Conservation (phyloP, 2,888 invertebrate genomes). For the Eucera pruinosa region DNA sequence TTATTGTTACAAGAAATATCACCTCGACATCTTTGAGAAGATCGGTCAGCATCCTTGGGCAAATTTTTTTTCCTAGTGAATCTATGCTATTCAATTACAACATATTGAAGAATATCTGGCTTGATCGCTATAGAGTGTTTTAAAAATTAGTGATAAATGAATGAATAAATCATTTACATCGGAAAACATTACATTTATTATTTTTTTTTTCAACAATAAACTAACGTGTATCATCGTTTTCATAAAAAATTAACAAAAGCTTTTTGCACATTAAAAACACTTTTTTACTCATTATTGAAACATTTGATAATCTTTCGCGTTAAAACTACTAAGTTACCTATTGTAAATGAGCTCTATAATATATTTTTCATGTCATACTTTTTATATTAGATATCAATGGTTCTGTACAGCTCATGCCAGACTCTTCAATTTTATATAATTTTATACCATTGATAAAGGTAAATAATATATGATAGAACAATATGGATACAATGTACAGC, state of each 20-base stretch:
- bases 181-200: conserved; percentile 54
- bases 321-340: conserved; percentile 40
- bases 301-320: conserved; percentile 33
- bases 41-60: conserved; percentile 61
- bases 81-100: conserved; percentile 64
- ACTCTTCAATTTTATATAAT: conserved; percentile 63
- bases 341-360: conserved; percentile 45
- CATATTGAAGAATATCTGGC: conserved; percentile 69
- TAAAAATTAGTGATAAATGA: conserved; percentile 43
- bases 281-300: conserved; percentile 37
- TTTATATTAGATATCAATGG: conserved; percentile 49
- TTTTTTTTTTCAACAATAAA: conserved; percentile 50
- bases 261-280: conserved; percentile 39
- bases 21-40: conserved; percentile 60
- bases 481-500: conserved; percentile 67
- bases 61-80: conserved; percentile 61
- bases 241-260: conserved; percentile 50
- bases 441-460: conserved; percentile 58
- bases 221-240: conserved; percentile 42
- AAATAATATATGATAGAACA: conserved; percentile 66
- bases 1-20: conserved; percentile 68
- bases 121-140: conserved; percentile 52
- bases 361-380: conserved; percentile 39
- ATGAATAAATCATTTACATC: conserved; percentile 59
- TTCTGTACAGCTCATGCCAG: conserved; percentile 61